A percentile compares a stretch with the other conserved stretches of the same genome.
Conservation (phyloP, 2,797 vertebrate species). For the Microchirus variegatus region DNA sequence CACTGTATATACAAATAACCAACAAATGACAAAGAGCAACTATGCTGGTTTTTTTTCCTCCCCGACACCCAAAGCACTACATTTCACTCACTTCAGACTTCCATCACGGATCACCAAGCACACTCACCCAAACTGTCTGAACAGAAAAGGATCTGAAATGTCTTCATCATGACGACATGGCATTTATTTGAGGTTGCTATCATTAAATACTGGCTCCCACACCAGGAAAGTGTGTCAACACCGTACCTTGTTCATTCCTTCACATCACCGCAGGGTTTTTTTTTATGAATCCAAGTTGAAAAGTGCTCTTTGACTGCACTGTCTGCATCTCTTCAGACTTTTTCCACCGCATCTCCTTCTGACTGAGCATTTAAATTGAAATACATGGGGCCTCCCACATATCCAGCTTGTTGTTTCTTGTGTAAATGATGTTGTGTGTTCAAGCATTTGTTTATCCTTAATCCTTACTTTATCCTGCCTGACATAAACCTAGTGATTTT, state of each 20-base stretch:
- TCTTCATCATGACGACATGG: constrained; percentile 9
- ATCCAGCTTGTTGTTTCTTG: constrained; percentile 80
- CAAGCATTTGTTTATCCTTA: constrained; percentile 78
- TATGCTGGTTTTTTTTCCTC: constrained; percentile 13
- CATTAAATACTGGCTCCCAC: constrained; percentile 26
- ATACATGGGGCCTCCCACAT: constrained; percentile 70
- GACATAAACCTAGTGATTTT: constrained; percentile 74
- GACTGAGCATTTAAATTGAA: constrained; percentile 61
- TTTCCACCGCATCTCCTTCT: constrained; percentile 52
- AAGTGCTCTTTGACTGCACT: constrained; percentile 32
- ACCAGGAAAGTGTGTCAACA: constrained; percentile 11
- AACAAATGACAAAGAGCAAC: background rate
- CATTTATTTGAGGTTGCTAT: constrained; percentile 19
- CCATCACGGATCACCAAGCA: constrained; percentile 18
- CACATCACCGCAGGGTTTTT: constrained; percentile 29
- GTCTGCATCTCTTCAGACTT: constrained; percentile 46
- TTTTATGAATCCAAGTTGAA: constrained; percentile 35
- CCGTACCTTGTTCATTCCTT: constrained; percentile 21
- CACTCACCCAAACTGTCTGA: constrained; percentile 23
- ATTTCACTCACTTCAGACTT: constrained; percentile 28
- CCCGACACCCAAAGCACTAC: constrained; percentile 11
- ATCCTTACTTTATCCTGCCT: constrained; percentile 77
- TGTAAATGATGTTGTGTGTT: constrained; percentile 81
- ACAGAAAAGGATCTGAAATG: constrained; percentile 6
- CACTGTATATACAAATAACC: too few species aligned